A percentile compares a stretch with the other conserved stretches of the same genome.
These are phyloP conservation scores for Echinops telfairi DNA, from an alignment of 2,113 vertebrate genomes.

Conservation along the genomic window DNA sequence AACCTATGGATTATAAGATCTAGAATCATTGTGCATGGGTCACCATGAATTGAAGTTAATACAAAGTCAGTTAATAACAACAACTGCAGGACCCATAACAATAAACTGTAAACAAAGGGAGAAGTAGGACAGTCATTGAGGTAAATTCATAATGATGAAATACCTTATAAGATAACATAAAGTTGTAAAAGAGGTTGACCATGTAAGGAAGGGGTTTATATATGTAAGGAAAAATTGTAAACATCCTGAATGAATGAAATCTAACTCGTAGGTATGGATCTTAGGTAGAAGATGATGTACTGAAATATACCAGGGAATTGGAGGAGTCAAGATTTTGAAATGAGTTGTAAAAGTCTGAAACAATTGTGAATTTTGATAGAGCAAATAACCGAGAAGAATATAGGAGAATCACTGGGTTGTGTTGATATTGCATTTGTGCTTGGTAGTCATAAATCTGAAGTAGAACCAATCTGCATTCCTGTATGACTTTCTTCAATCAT, in stretches of 20 bases:
- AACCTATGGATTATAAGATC: background rate
- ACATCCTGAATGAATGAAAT: background rate
- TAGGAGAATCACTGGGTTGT: background rate
- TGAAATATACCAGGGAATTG: background rate
- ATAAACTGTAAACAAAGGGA: background rate
- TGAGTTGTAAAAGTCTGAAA: slow-evolving; percentile 26
- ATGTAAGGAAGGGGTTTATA: background rate
- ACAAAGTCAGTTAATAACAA: background rate
- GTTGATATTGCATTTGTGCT: slow-evolving; percentile 1
- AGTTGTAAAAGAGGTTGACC: background rate
- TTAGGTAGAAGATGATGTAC: background rate
- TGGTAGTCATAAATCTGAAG: slow-evolving; percentile 46
- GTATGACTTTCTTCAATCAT: background rate
- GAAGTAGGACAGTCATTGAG: background rate
- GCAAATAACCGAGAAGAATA: slow-evolving; percentile 30
- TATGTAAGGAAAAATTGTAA: background rate
- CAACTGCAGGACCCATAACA: background rate
- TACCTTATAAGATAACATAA: background rate
- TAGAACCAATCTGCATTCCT: slow-evolving; percentile 29
- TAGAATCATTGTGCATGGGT: background rate
- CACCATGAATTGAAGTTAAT: background rate
- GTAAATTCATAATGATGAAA: background rate
- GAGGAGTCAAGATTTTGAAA: background rate
- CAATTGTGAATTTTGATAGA: background rate
- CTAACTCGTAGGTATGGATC: too few species aligned